A percentile compares a stretch with the other conserved stretches of the same genome.
Evolutionary conservation across 2,113 vertebrate species (phyloP).

Genomic region (Cariama cristata): DNA sequence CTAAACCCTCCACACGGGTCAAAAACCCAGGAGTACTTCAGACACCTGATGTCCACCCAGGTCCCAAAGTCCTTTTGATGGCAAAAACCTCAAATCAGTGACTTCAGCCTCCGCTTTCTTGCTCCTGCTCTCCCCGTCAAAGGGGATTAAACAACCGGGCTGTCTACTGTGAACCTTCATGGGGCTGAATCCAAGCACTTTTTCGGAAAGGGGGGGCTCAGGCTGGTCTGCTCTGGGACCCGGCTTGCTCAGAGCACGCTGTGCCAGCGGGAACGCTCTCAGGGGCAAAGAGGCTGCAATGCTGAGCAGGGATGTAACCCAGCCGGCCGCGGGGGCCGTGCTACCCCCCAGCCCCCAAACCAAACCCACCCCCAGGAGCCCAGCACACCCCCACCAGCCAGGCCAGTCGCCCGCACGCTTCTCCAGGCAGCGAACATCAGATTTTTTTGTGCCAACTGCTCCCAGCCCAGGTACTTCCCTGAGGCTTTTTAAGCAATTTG

Average conservation of each 20-base stretch:
- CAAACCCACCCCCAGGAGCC: not conserved
- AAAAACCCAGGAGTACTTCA: not conserved
- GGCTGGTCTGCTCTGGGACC: not conserved
- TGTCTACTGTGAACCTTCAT: fast-evolving
- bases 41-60: not conserved
- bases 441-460: fast-evolving
- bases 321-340: fast-evolving
- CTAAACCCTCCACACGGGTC: too few relatives aligned
- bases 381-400: not conserved
- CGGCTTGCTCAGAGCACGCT: not conserved
- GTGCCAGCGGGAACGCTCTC: not conserved
- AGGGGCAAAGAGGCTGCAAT: fast-evolving
- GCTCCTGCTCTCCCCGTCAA: not conserved
- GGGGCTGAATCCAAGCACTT: not conserved
- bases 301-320: fast-evolving
- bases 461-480: not conserved
- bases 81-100: not conserved
- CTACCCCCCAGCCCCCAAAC: not conserved
- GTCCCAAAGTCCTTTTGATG: not conserved
- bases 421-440: not conserved
- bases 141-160: not conserved
- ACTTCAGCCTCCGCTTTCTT: not conserved
- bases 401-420: fast-evolving
- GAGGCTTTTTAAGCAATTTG: not conserved
- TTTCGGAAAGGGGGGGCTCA: not conserved